Percentiles rank a stretch among this genome's conserved stretches.
Conservation (phyloP, 1,140 invertebrate species). For the Drosophila novamexicana region DNA sequence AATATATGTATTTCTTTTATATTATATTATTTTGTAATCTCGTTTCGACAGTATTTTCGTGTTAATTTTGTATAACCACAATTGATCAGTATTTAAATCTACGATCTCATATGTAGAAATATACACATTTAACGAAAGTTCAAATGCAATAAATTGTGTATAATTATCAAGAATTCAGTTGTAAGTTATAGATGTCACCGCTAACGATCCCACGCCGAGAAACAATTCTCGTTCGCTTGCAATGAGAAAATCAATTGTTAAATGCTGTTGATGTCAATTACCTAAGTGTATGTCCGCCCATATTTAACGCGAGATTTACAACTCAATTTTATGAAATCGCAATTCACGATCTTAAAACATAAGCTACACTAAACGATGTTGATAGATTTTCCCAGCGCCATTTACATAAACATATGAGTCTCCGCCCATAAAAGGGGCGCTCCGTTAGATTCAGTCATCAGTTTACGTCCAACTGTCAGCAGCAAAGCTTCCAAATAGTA, state of each 20-base stretch:
- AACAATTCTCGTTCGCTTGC: constrained; percentile 31
- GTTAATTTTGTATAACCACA: background rate
- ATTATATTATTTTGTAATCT: constrained; percentile 13
- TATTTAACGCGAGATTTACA: constrained; percentile 77
- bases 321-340: constrained; percentile 63
- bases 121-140: background rate
- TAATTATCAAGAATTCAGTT: constrained; percentile 15
- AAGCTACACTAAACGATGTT: constrained; percentile 70
- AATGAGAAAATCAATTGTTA: constrained; percentile 47
- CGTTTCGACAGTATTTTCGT: constrained; percentile 7
- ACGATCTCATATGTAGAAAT: constrained; percentile 6
- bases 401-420: constrained; percentile 48
- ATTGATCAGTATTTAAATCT: constrained; percentile 5
- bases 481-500: constrained; percentile 11
- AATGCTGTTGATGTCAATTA: constrained; percentile 61
- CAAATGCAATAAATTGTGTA: constrained; percentile 8
- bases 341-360: constrained; percentile 58
- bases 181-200: constrained; percentile 9
- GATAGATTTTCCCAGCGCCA: constrained; percentile 65
- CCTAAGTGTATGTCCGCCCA: constrained; percentile 76
- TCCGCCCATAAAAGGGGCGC: constrained; percentile 43
- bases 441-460: constrained; percentile 26
- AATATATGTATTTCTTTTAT: background rate
- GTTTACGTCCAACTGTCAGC: constrained; percentile 35
- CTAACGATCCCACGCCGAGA: constrained; percentile 32